Conservation (phyloP, 2,888 invertebrate genomes). For the Molanna angustata region DNA sequence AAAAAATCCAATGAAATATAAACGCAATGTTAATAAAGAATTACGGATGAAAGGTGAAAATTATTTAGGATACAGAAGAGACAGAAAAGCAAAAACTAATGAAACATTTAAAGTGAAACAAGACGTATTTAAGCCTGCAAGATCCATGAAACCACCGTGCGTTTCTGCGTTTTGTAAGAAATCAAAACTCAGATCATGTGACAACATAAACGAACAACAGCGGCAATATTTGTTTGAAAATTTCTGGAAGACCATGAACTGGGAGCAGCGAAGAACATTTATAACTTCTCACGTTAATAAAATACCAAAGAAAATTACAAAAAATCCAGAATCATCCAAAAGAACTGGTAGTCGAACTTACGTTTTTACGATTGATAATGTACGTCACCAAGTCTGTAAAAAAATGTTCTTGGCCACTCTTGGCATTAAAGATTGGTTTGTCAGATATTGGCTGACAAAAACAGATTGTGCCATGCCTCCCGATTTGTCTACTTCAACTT, state of each 20-base stretch:
- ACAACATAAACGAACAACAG: background rate
- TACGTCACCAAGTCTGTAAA: constrained; percentile 5
- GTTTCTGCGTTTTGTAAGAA: constrained; percentile 4
- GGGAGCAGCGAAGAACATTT: constrained; percentile 6
- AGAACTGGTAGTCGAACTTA: background rate
- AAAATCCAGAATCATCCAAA: constrained; percentile 1
- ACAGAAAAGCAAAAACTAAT: background rate
- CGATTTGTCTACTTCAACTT: background rate
- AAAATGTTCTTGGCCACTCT: constrained; percentile 2
- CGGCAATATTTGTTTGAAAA: background rate
- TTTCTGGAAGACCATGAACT: constrained; percentile 4
- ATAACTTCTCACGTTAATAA: background rate
- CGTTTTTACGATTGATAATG: background rate
- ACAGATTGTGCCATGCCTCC: constrained; percentile 3
- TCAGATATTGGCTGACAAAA: constrained; percentile 3
- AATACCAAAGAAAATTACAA: constrained; percentile 1
- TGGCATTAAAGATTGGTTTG: constrained; percentile 3
- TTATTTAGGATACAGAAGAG: constrained; percentile 6
- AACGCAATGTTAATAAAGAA: constrained; percentile 2
- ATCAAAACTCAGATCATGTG: constrained; percentile 6
- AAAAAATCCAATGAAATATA: background rate
- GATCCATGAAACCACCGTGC: constrained; percentile 1
- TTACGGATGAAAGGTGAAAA: constrained; percentile 3
- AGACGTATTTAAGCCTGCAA: constrained; percentile 3
- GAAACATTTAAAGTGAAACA: constrained; percentile 1